Base-by-base conservation (phyloP, 2,797 vertebrate genomes). In the Spatula versicolor region DNA sequence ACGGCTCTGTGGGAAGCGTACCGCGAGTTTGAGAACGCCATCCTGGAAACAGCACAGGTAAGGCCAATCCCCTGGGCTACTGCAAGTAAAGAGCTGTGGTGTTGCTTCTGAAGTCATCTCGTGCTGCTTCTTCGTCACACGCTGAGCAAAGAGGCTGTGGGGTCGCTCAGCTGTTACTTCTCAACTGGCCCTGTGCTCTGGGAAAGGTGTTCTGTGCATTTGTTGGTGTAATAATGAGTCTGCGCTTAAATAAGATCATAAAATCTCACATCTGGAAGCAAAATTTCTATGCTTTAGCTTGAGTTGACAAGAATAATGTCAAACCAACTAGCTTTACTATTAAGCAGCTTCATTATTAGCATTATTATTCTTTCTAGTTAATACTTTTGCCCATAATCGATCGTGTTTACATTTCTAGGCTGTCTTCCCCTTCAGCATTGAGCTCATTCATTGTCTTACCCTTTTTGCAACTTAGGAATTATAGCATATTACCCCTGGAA, bases 1-100 rank as follows among this genome's bases (percentile, higher is more conserved):
- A 97, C 98, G 1, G 97, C 98, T 2, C 87, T 99, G 55, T 99
- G 99, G 99, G 99, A 99, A 73, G 99, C 99, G 0, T 99, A 99
- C 97, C 97, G 99, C 13, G 99, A 99, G 93, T 99, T 99, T 95
- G 99, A 99, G 96, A 99, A 99, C 3, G 99, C 98, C 83, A 98
- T 99, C 17, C 97, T 99, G 96, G 98, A 98, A 81, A 99, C 99
- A 1, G 96, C 99, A 25, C 99, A 99, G 99, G 99, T 99, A 91
- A 97, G 97, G 78, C 20, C 1, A 0, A 6, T 31, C 9, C 19
- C 22, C 10, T 50, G 62, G 18, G 6, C 2, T 43, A 5, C 9
- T 9, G 66, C 2, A 5, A 39, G 15, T 14, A 58, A 30, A 20
- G 11, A 9, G 4, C 13, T 31, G 16, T 68, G 39, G 0, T 28